These are phyloP conservation scores for Tetramorium bicarinatum DNA, from an alignment of 2,888 invertebrate species.

Conservation along the genomic window DNA sequence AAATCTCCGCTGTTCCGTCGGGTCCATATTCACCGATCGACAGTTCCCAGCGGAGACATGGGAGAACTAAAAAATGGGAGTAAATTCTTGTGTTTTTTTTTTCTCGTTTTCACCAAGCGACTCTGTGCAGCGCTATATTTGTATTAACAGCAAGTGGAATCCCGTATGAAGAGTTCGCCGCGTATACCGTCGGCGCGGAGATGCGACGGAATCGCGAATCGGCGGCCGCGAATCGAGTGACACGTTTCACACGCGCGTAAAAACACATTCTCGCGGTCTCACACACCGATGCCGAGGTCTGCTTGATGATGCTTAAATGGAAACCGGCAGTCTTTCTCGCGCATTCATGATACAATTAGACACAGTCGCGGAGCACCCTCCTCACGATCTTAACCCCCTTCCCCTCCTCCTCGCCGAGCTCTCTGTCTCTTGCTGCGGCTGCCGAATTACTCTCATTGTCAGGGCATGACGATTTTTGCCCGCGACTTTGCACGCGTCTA, in stretches of 20 bases:
- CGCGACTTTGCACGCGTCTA: constrained; percentile 14
- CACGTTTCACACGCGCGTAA: constrained; percentile 32
- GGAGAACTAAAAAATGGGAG: background rate
- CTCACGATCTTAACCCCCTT: background rate
- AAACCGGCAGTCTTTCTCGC: constrained; percentile 70
- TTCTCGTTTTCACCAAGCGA: background rate
- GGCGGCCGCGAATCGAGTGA: constrained; percentile 9
- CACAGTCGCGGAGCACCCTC: constrained; percentile 37
- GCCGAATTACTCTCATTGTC: background rate
- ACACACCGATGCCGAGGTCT: constrained; percentile 26
- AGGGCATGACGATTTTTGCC: too few relatives aligned
- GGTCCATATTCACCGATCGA: background rate
- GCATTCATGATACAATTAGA: constrained; percentile 53
- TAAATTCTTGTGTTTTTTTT: background rate
- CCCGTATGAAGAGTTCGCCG: background rate
- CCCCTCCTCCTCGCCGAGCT: background rate
- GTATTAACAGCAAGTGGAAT: constrained; percentile 3
- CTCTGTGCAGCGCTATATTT: background rate
- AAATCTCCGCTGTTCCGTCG: background rate
- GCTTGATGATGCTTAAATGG: constrained; percentile 37
- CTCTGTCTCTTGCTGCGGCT: background rate
- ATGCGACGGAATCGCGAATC: constrained; percentile 19
- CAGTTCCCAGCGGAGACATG: background rate
- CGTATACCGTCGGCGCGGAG: background rate
- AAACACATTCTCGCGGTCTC: constrained; percentile 37